These are phyloP conservation scores for Steinernema khuongi DNA, from an alignment of 1,140 invertebrate genomes.

Conservation along the genomic window DNA sequence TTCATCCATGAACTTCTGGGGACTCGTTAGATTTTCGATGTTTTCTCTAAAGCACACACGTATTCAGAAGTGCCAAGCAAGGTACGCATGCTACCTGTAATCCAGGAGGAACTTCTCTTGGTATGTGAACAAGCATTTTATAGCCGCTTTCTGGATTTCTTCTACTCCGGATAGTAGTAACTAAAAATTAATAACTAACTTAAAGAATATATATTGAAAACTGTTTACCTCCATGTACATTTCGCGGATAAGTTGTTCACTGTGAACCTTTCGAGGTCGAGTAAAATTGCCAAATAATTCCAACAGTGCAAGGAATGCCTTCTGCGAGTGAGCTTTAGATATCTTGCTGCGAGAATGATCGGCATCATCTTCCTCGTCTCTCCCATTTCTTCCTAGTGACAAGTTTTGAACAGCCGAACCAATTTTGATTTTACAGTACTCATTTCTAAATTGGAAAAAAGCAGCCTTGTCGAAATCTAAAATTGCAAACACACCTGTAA, in stretches of 20 bases:
- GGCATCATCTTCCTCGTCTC: not conserved
- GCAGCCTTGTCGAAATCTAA: not conserved
- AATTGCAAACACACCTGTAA: constrained; percentile 28
- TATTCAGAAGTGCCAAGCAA: constrained; percentile 8
- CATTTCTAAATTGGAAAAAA: not conserved
- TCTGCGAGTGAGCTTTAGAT: constrained; percentile 2
- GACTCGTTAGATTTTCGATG: constrained; percentile 24
- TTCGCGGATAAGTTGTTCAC: constrained; percentile 10
- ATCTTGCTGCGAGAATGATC: not conserved
- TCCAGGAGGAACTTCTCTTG: constrained; percentile 20
- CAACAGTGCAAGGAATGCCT: constrained; percentile 22
- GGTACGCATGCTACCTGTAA: constrained; percentile 25
- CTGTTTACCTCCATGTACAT: constrained; percentile 33
- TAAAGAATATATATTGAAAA: not conserved
- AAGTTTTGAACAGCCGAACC: not conserved
- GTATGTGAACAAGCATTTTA: constrained; percentile 34
- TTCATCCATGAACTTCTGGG: constrained; percentile 28
- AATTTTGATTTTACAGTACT: constrained; percentile 13
- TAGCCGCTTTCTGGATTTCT: constrained; percentile 22
- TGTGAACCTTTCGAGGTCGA: constrained; percentile 22
- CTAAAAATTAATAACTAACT: constrained; percentile 23
- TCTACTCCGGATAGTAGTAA: constrained; percentile 17
- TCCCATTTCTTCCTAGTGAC: not conserved
- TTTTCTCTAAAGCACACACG: constrained; percentile 22
- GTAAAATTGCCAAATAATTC: constrained; percentile 26